Base-by-base conservation (phyloP, 2,888 invertebrate genomes). In the Eupsilia transversa region DNA sequence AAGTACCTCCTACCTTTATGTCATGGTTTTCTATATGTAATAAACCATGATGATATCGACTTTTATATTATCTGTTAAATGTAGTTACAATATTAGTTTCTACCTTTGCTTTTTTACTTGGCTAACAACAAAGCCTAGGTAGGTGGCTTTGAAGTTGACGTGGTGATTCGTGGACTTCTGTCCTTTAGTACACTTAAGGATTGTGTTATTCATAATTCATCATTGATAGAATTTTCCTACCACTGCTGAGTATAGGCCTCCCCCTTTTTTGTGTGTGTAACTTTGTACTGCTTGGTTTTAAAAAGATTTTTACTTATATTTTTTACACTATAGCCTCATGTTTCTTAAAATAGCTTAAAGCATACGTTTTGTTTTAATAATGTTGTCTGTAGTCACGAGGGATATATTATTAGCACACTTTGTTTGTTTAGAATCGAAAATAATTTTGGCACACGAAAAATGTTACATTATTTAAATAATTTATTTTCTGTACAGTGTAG, bases 361-460 rank as follows among this genome's bases (percentile, higher is more conserved):
- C 43, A 59, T 54, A 23, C 35, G 14, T 27, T 79, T 54, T 33
- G 17, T 46, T 52, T 27, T 59, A 54, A 52, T 68, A 63, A 71
- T 61, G 38, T 46, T 63, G 41, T 63, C 27, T 43, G 33, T 57
- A 74, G 61, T 81, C 77, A 71, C 65, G 82, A 61, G 71, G 10
- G 20, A 23, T 56, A 41, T 79, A 76, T 76, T 81, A 77, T 56
- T 81, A 81, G 77, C 17, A 49, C 49, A 56, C 17, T 43, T 65
- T 61, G 14, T 61, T 12, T 81, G 82, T 65, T 76, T 76, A 81
- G 60, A 46, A 54, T 49, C 56, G 17, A 66, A 75, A 66, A 79
- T 80, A 77, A 66, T 66, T 71, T 81, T 80, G 82, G 82, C 82
- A 80, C 71, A 57, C 33, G 61, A 43, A 77, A 75, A 52, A 27